Conservation (phyloP, 2,888 invertebrate genomes). For the Melinaea marsaeus region DNA sequence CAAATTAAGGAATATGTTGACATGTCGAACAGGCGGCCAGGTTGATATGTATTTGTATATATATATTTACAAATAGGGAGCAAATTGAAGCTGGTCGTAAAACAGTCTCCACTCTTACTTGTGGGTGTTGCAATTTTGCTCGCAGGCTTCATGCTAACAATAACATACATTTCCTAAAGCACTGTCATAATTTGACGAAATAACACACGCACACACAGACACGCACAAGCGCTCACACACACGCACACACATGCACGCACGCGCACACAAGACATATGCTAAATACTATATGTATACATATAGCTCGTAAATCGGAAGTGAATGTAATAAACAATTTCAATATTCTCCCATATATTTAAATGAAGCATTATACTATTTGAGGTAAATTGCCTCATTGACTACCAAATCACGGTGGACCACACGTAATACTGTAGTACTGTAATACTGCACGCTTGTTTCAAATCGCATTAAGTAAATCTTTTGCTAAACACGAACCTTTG, state of each 20-base stretch:
- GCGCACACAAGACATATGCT: background rate
- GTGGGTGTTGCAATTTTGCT: constrained; percentile 60
- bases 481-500: constrained; percentile 50
- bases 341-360: constrained; percentile 20
- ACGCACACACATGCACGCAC: too few relatives aligned
- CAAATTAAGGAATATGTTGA: too few relatives aligned
- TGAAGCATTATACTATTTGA: constrained; percentile 30
- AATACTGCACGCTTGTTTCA: constrained; percentile 47
- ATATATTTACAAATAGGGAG: too few relatives aligned
- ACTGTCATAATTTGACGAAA: constrained; percentile 54
- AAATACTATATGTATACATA: background rate
- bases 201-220: constrained; percentile 19
- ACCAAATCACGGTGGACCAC: constrained; percentile 55
- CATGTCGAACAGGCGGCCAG: too few relatives aligned
- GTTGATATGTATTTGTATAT: too few relatives aligned
- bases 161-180: constrained; percentile 53
- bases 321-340: constrained; percentile 5
- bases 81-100: background rate
- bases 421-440: constrained; percentile 37
- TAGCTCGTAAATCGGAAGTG: constrained; percentile 4
- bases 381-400: constrained; percentile 60
- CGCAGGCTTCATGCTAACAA: constrained; percentile 44
- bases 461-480: constrained; percentile 60
- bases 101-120: constrained; percentile 40
- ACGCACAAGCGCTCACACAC: too few relatives aligned